These are phyloP conservation scores for Emydura subglobosa DNA, from an alignment of 2,113 vertebrate species.

Conservation along the genomic window DNA sequence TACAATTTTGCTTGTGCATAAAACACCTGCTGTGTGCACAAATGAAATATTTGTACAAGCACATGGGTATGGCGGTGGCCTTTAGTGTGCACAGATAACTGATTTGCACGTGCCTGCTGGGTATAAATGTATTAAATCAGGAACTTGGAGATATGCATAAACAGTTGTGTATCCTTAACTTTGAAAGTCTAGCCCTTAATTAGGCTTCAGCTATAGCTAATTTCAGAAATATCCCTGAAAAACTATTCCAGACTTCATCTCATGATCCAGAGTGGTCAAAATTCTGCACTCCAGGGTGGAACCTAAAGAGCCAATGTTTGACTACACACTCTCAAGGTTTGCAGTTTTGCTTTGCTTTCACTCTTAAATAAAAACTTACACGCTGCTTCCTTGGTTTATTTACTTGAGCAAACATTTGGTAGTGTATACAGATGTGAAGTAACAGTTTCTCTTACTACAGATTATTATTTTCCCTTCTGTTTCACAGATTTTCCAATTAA, in stretches of 20 bases:
- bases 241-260: slow-evolving; percentile 17
- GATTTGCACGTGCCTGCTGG: background rate
- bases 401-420: slow-evolving; percentile 40
- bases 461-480: background rate
- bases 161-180: background rate
- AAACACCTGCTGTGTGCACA: background rate
- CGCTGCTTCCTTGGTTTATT: slow-evolving; percentile 26
- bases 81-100: background rate
- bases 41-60: background rate
- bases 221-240: slow-evolving; percentile 41
- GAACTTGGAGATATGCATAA: background rate
- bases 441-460: background rate
- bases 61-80: background rate
- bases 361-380: background rate
- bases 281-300: background rate
- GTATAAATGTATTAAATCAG: background rate
- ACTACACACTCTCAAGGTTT: background rate
- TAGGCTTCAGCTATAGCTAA: background rate
- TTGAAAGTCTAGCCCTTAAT: slow-evolving; percentile 35
- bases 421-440: slow-evolving; percentile 21
- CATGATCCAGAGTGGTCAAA: background rate
- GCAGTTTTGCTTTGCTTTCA: background rate
- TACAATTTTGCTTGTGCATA: background rate
- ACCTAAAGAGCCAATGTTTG: background rate
- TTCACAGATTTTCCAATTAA: background rate